Evolutionary conservation across 2,113 vertebrate species (phyloP).

Genomic region (crab-eating macaque (Macaca fascicularis)): DNA sequence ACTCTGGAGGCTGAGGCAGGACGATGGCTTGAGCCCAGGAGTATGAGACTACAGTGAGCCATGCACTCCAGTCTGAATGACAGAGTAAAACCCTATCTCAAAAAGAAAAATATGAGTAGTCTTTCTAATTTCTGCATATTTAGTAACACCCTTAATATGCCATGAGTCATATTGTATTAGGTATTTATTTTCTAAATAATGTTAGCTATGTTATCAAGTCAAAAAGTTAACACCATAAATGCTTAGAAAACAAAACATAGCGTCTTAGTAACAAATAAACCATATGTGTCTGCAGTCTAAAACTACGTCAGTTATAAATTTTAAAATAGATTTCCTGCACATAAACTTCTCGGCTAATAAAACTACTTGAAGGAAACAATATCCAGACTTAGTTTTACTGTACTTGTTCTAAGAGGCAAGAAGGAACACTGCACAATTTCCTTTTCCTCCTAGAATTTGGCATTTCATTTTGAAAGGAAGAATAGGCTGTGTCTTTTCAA

Average conservation of each 20-base stretch:
- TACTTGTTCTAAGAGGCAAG: neutral
- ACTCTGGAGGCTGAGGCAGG: no score
- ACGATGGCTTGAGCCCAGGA: no score
- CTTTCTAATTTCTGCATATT: neutral
- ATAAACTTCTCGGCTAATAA: neutral
- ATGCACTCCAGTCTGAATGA: no score
- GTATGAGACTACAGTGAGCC: no score
- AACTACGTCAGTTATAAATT: conserved; percentile 32
- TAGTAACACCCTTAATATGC: neutral
- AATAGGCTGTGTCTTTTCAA: neutral
- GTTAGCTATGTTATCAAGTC: neutral
- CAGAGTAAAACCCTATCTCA: no score
- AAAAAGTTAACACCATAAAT: conserved; percentile 43
- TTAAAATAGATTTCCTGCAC: conserved; percentile 41
- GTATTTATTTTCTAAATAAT: conserved; percentile 63
- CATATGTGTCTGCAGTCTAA: neutral
- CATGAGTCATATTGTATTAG: neutral
- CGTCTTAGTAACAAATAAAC: neutral
- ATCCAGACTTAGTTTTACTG: neutral
- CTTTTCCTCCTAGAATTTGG: neutral
- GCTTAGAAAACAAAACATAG: conserved; percentile 41
- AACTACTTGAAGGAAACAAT: neutral
- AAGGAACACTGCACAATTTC: neutral
- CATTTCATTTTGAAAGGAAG: neutral
- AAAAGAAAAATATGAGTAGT: neutral